Evolutionary conservation across 2,797 vertebrate genomes (phyloP), one percentile per base, ranked within the genome.

Genomic region (Cuniculus paca): DNA sequence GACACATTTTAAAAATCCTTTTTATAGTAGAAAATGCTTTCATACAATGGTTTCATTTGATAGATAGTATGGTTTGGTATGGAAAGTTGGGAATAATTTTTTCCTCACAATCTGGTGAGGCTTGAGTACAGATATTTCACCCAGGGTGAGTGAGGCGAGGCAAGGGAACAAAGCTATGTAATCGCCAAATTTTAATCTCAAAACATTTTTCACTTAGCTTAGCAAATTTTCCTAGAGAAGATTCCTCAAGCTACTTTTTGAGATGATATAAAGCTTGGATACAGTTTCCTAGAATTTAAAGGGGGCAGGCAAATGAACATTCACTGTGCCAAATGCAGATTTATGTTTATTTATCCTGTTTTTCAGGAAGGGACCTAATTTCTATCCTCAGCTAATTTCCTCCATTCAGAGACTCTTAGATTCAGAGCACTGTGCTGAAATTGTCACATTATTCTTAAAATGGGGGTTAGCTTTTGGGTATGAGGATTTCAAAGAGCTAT

Each of bases 101-200:
- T 84, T 80, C 48, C 84, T 61, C 31, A 61, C 1, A 72, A 20
- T 61, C 19, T 1, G 48, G 3, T 26, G 77, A n/a, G 22, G 24
- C 39, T 90, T 16, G 4, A 45, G 36, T 65, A 74, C 28, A 86
- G 42, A 2, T 34, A 11, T 68, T 36, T 90, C 65, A 90, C 52
- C 26, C 1, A 65, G 3, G 4, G 6, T 39, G 56, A 65, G 5
- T 60, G 6, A 61, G 4, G 1, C 61, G 17, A 50, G 1, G 2
- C 9, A 19, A 8, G 10, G 1, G 80, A 56, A 72, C 2, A 17
- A 72, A 45, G 20, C 16, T 78, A 22, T 52, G 14, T 17, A 19
- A 24, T 88, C 39, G 79, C 54, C 17, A 93, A 80, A 50, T 83
- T 95, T 93, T 42, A 88, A 58, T 92, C 19, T 81, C 56, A 72